Conservation (phyloP, 2,888 invertebrate genomes). For the Orchesella flavescens region DNA sequence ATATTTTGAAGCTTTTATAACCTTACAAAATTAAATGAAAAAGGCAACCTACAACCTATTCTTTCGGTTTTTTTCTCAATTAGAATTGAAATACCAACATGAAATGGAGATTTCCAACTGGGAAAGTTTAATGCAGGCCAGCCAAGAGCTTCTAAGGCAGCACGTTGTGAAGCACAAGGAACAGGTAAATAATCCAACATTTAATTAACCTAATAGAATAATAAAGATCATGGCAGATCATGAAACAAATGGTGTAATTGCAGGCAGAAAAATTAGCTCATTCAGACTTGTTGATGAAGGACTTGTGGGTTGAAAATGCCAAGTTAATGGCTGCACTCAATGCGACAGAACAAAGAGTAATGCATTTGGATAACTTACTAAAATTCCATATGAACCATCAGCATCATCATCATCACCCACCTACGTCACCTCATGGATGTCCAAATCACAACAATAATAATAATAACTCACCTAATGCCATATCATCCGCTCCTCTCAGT, state of each 20-base stretch:
- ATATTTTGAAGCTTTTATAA: no score
- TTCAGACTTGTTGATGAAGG: conserved; percentile 85
- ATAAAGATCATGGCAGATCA: neutral
- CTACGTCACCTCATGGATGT: conserved; percentile 29
- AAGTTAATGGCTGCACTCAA: conserved; percentile 81
- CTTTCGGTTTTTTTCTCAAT: neutral
- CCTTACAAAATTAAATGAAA: no score
- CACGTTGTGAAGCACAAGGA: conserved; percentile 77
- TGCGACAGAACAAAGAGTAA: conserved; percentile 76
- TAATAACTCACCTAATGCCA: conserved; percentile 41
- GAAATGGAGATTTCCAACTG: conserved; percentile 77
- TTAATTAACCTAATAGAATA: no score
- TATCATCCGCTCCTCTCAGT: conserved; percentile 58
- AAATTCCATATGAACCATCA: conserved; percentile 64
- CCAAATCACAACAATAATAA: conserved; percentile 43
- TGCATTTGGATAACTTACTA: conserved; percentile 67
- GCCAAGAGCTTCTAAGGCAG: conserved; percentile 77
- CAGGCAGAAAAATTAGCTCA: conserved; percentile 82
- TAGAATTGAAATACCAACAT: conserved; percentile 78
- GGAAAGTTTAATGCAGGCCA: conserved; percentile 76
- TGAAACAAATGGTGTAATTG: conserved; percentile 2
- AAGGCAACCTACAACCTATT: no score
- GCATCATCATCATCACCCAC: conserved; percentile 31
- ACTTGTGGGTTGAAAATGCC: conserved; percentile 89
- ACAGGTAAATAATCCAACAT: conserved; percentile 74